Conservation (phyloP, 2,888 invertebrate species). For the Protodeltote pygarga region DNA sequence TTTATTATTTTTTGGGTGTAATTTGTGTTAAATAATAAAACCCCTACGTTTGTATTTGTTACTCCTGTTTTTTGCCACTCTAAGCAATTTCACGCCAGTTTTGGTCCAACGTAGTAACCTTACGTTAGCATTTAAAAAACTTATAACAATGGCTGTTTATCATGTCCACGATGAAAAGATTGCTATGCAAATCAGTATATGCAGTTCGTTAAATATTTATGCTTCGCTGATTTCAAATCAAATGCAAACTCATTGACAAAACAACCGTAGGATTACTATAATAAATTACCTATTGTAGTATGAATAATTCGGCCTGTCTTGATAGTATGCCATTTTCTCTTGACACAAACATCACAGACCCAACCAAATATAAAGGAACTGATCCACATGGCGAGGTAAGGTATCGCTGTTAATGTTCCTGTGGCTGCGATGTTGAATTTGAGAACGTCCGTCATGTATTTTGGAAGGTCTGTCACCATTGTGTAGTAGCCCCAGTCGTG, state of each 20-base stretch:
- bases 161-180: no score
- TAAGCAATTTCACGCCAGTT: no score
- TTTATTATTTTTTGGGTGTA: no score
- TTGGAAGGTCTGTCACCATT: constrained; percentile 90
- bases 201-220: no score
- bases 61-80: no score
- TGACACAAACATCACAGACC: constrained; percentile 90
- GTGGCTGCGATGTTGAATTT: constrained; percentile 89
- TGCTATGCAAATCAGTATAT: no score
- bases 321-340: constrained; percentile 86
- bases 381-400: constrained; percentile 90
- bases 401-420: constrained; percentile 88
- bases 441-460: constrained; percentile 90
- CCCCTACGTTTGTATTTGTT: no score
- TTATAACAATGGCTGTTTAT: no score
- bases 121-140: no score
- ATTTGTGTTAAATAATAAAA: no score
- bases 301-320: constrained; percentile 89
- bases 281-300: constrained; percentile 88
- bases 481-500: constrained; percentile 91
- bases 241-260: background rate
- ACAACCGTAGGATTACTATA: background rate
- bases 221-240: no score
- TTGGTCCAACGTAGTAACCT: no score
- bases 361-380: constrained; percentile 90